Base-by-base conservation (phyloP, 2,113 vertebrate genomes). In the Pristiophorus japonicus region DNA sequence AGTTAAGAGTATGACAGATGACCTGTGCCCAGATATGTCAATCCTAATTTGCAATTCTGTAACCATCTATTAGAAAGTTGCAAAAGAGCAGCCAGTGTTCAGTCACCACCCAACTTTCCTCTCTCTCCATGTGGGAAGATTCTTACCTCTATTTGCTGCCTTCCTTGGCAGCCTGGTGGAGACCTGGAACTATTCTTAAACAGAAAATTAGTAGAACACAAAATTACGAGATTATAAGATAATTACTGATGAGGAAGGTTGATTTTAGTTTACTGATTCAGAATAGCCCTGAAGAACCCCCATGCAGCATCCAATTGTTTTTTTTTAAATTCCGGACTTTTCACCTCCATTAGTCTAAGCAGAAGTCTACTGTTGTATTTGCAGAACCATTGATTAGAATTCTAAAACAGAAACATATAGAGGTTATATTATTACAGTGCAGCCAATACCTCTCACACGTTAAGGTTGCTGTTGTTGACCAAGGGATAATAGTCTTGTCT, bases 381-480 rank as follows among this genome's bases (percentile, higher is more conserved):
- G 3, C 3, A 12, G 0, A 81, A 84, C n/a, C 38, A 84, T 42
- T 51, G 45, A 51, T 51, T 30, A 51, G 47, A 30, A 88, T 4
- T 55, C 24, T 34, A 75, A 7, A 34, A 14, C 10, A 51, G 47
- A 10, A 95, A 66, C 34, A 66, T 93, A 18, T 84, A 47, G 6
- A 34, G n/a, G 55, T 63, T 92, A n/a, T 42, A 81, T 42, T 92
- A 63, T 92, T 63, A 63, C 38, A n/a, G 47, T 59, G 75, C 38
- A 85, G 12, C 85, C 96, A 97, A 98, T 96, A 99, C 99, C 97
- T 97, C 62, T 96, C 95, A 94, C 97, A 97, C 93, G 97, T 97
- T 95, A 98, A 45, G 0, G 96, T 97, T 67, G 97, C 97, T 0
- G 97, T 96, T 59, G 98, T 97, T 34, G 98, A 97, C 99, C 99